These are phyloP conservation scores for Eilema caniola DNA, from an alignment of 2,888 invertebrate species.

Conservation along the genomic window DNA sequence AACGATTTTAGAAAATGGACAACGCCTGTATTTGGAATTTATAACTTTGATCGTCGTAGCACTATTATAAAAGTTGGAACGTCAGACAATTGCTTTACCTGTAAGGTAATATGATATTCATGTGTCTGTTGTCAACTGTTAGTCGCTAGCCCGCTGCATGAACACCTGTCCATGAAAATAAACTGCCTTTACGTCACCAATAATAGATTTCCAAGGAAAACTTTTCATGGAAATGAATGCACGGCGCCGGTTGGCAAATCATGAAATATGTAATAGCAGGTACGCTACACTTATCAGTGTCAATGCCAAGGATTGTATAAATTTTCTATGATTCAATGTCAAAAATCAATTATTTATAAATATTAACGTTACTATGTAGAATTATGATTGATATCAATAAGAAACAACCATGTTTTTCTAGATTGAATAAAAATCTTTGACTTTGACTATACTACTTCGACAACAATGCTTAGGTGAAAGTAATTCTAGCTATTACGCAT, in stretches of 20 bases:
- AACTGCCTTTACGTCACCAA: constrained; percentile 35
- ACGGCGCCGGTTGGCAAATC: constrained; percentile 36
- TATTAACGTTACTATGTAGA: background rate
- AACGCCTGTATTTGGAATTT: background rate
- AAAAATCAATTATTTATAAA: background rate
- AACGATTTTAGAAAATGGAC: no score
- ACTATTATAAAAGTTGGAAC: background rate
- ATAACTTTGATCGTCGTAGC: background rate
- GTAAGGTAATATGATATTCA: constrained; percentile 44
- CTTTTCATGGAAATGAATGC: constrained; percentile 61
- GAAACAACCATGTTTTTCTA: no score
- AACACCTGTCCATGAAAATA: constrained; percentile 42
- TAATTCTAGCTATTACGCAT: no score
- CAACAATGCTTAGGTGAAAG: no score
- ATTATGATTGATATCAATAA: no score
- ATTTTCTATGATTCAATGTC: constrained; percentile 22
- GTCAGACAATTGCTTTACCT: background rate
- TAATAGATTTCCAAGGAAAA: constrained; percentile 37
- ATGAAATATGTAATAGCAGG: constrained; percentile 69
- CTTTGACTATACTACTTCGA: no score
- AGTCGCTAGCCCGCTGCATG: constrained; percentile 27
- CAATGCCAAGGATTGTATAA: constrained; percentile 67
- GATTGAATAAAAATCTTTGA: no score
- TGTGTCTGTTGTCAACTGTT: constrained; percentile 34
- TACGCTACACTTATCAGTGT: constrained; percentile 72